Evolutionary conservation across 2,113 vertebrate genomes (phyloP).

Genomic region (Grus americana): DNA sequence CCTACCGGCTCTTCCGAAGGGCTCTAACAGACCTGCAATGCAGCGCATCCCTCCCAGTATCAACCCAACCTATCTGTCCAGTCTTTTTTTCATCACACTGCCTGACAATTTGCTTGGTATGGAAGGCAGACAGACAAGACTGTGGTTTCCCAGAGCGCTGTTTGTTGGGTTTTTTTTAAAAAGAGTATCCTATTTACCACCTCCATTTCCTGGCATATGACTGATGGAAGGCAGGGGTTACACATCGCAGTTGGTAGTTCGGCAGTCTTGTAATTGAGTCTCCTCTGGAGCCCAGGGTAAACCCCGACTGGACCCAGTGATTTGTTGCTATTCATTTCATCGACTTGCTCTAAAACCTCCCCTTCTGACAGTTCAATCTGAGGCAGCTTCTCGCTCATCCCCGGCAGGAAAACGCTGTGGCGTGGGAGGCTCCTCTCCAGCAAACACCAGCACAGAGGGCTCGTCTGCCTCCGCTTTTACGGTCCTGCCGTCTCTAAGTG

Average conservation of each 20-base stretch:
- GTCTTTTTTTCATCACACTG: not conserved
- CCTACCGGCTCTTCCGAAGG: not conserved
- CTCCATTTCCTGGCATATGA: not conserved
- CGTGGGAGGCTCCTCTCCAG: not conserved
- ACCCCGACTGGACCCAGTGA: rapidly evolving
- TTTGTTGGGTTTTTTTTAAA: not conserved
- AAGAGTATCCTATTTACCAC: not conserved
- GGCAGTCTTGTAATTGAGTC: not conserved
- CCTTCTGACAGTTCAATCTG: slow-evolving; percentile 13
- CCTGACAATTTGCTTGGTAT: not conserved
- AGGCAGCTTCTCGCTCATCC: not conserved
- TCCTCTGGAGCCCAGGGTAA: not conserved
- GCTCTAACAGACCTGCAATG: not conserved
- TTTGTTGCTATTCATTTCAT: slow-evolving; percentile 22
- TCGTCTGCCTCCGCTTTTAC: rapidly evolving
- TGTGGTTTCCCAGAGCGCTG: not conserved
- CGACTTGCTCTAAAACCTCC: not conserved
- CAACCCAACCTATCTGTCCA: not conserved
- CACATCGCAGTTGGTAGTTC: not conserved
- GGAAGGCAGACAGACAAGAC: not conserved
- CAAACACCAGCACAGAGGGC: not conserved
- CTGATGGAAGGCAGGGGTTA: not conserved
- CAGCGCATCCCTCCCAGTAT: not conserved
- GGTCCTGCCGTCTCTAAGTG: not conserved
- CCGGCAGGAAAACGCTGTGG: not conserved